These are phyloP conservation scores for Hemitrygon akajei DNA, from an alignment of 2,797 vertebrate genomes.

Conservation along the genomic window DNA sequence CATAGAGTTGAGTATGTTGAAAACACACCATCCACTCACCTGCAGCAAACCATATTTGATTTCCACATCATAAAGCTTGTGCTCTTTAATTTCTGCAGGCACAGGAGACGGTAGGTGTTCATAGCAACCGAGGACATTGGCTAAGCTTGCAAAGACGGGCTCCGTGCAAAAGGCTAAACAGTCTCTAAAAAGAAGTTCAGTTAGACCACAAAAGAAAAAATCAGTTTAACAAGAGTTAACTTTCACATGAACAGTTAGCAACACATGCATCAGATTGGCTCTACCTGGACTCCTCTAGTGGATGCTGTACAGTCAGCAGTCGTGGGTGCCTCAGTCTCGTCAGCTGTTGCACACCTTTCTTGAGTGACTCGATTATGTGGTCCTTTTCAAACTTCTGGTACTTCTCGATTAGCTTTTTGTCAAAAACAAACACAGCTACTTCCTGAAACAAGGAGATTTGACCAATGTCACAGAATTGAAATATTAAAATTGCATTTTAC, in stretches of 20 bases:
- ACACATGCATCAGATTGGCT: neutral
- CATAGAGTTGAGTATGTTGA: neutral
- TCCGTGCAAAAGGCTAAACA: slow-evolving; percentile 97
- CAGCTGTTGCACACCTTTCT: slow-evolving; percentile 88
- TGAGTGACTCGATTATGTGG: slow-evolving; percentile 88
- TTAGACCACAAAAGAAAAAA: neutral
- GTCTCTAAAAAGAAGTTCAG: slow-evolving; percentile 64
- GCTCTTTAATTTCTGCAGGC: slow-evolving; percentile 86
- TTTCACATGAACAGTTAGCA: neutral
- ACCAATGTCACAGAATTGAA: neutral
- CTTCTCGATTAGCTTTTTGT: slow-evolving; percentile 91
- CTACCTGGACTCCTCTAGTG: slow-evolving; percentile 95
- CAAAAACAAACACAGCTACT: slow-evolving; percentile 97
- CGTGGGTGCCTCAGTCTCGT: slow-evolving; percentile 90
- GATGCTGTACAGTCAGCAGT: slow-evolving; percentile 92
- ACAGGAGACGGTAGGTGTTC: slow-evolving; percentile 87
- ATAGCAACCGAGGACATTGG: slow-evolving; percentile 90
- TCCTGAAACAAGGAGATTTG: slow-evolving; percentile 61
- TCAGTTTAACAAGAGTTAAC: neutral
- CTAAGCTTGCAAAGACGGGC: slow-evolving; percentile 91
- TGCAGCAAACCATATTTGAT: slow-evolving; percentile 93
- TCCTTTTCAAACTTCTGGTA: slow-evolving; percentile 98
- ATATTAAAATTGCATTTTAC: neutral
- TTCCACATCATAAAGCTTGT: slow-evolving; percentile 94
- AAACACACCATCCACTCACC: slow-evolving; percentile 57